A percentile compares a stretch with the other conserved stretches of the same genome.
Conservation (phyloP, 2,888 invertebrate genomes). For the Agriopis aurantiaria region DNA sequence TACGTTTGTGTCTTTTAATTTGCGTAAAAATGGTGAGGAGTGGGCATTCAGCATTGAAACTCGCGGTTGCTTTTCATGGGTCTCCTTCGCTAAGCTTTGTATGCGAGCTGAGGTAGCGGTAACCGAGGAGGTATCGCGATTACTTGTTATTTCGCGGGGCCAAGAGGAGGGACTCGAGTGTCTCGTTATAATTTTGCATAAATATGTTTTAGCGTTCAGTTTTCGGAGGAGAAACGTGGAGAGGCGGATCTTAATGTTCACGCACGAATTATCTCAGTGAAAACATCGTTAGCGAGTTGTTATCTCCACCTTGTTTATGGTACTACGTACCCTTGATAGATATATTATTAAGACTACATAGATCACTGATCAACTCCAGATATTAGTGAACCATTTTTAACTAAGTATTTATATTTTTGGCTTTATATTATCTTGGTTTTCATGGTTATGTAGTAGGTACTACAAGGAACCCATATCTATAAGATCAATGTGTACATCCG, state of each 20-base stretch:
- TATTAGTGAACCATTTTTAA: too few species aligned
- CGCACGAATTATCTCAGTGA: constrained; percentile 71
- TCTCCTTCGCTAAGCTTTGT: constrained; percentile 68
- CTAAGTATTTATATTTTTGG: too few species aligned
- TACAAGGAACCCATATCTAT: too few species aligned
- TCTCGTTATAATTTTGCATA: constrained; percentile 82
- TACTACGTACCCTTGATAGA: not conserved
- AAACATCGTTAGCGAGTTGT: constrained; percentile 64
- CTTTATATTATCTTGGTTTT: too few species aligned
- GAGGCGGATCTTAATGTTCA: constrained; percentile 71
- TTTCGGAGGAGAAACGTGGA: constrained; percentile 55
- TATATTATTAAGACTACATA: not conserved
- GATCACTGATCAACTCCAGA: not conserved
- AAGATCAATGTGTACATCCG: too few species aligned
- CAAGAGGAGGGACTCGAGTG: constrained; percentile 63
- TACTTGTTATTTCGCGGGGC: constrained; percentile 70
- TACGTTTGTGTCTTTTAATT: constrained; percentile 84
- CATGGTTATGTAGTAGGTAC: too few species aligned
- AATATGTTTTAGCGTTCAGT: constrained; percentile 78
- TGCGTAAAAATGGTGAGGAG: constrained; percentile 82
- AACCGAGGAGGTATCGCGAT: constrained; percentile 59
- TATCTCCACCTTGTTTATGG: constrained; percentile 10
- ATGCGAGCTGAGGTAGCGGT: constrained; percentile 58
- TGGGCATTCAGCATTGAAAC: constrained; percentile 70
- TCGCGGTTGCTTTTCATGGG: constrained; percentile 68